Conservation (phyloP, 2,113 vertebrate genomes). For the Etheostoma spectabile region DNA sequence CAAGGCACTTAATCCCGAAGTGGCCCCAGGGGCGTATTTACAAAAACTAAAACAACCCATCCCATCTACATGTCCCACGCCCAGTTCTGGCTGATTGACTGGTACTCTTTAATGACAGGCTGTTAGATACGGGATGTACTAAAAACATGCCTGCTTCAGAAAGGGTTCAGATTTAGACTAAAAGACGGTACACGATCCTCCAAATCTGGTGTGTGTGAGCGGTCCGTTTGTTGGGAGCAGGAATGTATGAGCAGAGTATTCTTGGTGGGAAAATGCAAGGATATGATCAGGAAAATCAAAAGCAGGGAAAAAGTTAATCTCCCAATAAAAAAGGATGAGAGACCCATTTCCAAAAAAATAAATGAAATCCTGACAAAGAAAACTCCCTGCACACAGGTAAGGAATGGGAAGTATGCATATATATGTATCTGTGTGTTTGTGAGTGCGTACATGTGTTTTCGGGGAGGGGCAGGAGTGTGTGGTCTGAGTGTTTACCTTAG, state of each 20-base stretch:
- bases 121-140: slow-evolving; percentile 38
- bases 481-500: slow-evolving; percentile 87
- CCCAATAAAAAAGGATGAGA: slow-evolving; percentile 23
- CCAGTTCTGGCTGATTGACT: slow-evolving; percentile 59
- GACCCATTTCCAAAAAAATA: slow-evolving; percentile 42
- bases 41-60: slow-evolving; percentile 61
- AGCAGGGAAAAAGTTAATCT: slow-evolving; percentile 25
- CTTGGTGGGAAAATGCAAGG: slow-evolving; percentile 11
- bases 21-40: slow-evolving; percentile 64
- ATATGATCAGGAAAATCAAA: slow-evolving; percentile 35
- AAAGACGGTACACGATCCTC: slow-evolving; percentile 48
- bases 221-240: slow-evolving; percentile 52
- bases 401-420: slow-evolving; percentile 38
- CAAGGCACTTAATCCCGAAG: slow-evolving; percentile 80
- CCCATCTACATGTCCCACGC: slow-evolving; percentile 50
- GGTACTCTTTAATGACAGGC: slow-evolving; percentile 40
- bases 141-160: slow-evolving; percentile 48
- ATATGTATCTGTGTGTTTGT: slow-evolving; percentile 51
- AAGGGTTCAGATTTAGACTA: slow-evolving; percentile 54
- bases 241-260: slow-evolving; percentile 72
- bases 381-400: slow-evolving; percentile 55
- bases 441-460: slow-evolving; percentile 61
- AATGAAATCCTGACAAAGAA: slow-evolving; percentile 44
- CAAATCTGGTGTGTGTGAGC: slow-evolving; percentile 34
- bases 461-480: slow-evolving; percentile 81